Evolutionary conservation across 2,888 invertebrate species (phyloP).

Genomic region (Plebejus argus): DNA sequence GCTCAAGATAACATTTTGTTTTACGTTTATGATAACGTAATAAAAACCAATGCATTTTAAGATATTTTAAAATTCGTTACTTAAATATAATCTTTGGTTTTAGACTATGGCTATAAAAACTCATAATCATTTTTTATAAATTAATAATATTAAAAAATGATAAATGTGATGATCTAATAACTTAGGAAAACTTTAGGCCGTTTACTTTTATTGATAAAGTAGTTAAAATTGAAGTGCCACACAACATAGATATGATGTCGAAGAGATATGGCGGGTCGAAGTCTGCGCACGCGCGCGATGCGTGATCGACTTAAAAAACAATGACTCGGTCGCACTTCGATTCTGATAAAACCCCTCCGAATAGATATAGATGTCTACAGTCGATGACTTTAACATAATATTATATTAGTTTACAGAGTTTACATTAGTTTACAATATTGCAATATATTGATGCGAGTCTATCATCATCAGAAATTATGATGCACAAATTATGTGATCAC

Average conservation of each 20-base stretch:
- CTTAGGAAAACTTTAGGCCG: background rate
- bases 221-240: background rate
- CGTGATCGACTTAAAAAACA: conserved; percentile 42
- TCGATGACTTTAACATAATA: background rate
- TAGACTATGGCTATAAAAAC: background rate
- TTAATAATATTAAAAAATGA: too few relatives aligned
- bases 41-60: background rate
- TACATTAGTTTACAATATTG: background rate
- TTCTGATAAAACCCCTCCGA: conserved; percentile 39
- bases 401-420: background rate
- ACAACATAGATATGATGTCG: background rate
- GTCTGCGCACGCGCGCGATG: conserved; percentile 39
- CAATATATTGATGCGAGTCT: too few relatives aligned
- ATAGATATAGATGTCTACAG: conserved; percentile 33
- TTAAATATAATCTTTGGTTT: background rate
- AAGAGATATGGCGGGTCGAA: conserved; percentile 35
- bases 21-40: background rate
- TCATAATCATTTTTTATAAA: background rate
- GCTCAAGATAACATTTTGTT: background rate
- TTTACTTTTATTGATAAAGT: conserved; percentile 7
- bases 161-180: background rate
- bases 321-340: conserved; percentile 40
- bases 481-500: too few relatives aligned
- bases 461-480: too few relatives aligned
- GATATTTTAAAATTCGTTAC: background rate